Evolutionary conservation across 2,113 vertebrate genomes (phyloP), one percentile per base, ranked within the genome.

Genomic region (Prionailurus viverrinus): DNA sequence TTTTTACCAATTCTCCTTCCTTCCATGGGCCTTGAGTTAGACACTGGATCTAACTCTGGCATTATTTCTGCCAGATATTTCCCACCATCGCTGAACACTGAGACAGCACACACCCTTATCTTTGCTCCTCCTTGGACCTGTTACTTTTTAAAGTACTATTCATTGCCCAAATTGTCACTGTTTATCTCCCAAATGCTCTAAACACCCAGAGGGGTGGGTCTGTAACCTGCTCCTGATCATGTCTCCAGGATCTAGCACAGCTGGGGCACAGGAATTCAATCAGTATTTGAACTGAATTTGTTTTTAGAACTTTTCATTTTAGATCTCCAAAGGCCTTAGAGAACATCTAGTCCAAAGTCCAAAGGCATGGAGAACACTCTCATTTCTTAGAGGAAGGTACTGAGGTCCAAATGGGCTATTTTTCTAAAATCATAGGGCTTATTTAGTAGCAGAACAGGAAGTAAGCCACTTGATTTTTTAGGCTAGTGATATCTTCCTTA

Each of bases 131-230:
- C 73, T 76, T 3, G 27, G 36, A 65, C 48, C 9, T 4, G 15
- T 80, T 41, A 76, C 82, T 96, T 85, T 91, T 33, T 27, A 29
- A 86, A 93, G 61, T 89, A 74, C n/a, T 33, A 85, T 33, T 65
- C 79, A 74, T 55, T 87, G 36, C 45, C 45, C n/a, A 41, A 73
- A 73, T 23, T 55, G 21, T 65, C 88, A 78, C 0, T 36, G 27
- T 76, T 23, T 86, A 74, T 63, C 53, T 87, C 18, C 39, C 61
- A 55, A 51, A 66, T 6, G 33, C 16, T 48, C 68, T 83, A 48
- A 87, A 76, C 53, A 79, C 41, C 55, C 18, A 33, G 41, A 76
- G 31, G 63, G 19, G 27, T 14, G 13, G 25, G 21, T 55, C 33
- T 85, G 1, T 61, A 31, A 84, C 36, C 78, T 25, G 4, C 53